A percentile compares a stretch with the other conserved stretches of the same genome.
Evolutionary conservation across 2,113 vertebrate species (phyloP).

Genomic region (Actinemys pallida): DNA sequence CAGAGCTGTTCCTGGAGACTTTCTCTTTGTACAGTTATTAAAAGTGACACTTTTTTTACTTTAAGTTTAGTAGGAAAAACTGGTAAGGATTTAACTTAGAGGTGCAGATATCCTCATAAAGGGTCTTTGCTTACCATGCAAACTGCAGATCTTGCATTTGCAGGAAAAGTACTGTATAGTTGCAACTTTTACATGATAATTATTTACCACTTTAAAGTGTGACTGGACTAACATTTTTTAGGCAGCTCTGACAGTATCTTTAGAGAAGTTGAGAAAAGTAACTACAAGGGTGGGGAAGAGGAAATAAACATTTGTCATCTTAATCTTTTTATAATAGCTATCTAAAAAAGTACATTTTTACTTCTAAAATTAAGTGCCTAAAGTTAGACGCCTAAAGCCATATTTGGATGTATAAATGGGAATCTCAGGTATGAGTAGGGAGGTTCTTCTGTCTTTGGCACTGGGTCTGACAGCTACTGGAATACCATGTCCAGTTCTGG

Average conservation of each 20-base stretch:
- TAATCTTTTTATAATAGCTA: not conserved
- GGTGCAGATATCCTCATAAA: not conserved
- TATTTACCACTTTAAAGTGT: not conserved
- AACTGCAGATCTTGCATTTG: not conserved
- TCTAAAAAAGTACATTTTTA: not conserved
- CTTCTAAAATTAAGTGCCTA: not conserved
- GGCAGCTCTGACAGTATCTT: not conserved
- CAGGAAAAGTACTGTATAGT: not conserved
- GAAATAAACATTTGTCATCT: not conserved
- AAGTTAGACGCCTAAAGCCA: not conserved
- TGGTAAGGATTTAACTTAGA: not conserved
- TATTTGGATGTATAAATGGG: not conserved
- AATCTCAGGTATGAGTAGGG: not conserved
- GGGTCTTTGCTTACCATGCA: not conserved
- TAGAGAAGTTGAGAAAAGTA: not conserved
- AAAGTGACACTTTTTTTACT: not conserved
- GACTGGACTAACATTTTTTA: rapidly evolving
- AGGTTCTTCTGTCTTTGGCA: not conserved
- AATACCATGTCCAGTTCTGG: not conserved
- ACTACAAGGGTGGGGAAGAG: not conserved
- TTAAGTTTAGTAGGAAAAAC: not conserved
- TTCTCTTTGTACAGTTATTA: not conserved
- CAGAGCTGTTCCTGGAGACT: not conserved
- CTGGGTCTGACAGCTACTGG: not conserved
- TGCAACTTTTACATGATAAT: rapidly evolving